Conservation (phyloP, 2,888 invertebrate species). For the Acleris sparsana region DNA sequence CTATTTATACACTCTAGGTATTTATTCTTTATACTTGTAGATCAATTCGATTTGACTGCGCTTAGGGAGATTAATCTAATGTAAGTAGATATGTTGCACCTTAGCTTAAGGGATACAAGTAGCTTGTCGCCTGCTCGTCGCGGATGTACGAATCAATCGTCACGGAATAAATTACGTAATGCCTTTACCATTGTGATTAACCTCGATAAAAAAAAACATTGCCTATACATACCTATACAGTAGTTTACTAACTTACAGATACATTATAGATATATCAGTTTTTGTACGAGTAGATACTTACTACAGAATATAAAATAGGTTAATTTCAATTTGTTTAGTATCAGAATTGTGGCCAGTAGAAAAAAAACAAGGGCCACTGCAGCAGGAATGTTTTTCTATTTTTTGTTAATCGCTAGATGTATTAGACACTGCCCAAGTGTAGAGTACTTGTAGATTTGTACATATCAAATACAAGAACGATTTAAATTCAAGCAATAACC, state of each 20-base stretch:
- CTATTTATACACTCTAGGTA: constrained; percentile 65
- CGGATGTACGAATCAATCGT: constrained; percentile 39
- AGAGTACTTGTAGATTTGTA: background rate
- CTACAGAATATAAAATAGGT: background rate
- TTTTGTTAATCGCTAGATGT: background rate
- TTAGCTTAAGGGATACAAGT: constrained; percentile 62
- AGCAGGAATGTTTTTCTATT: background rate
- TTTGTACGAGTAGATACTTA: background rate
- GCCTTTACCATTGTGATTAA: constrained; percentile 35
- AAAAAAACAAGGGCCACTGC: background rate
- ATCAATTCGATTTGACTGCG: constrained; percentile 77
- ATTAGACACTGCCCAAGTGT: background rate
- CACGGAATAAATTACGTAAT: constrained; percentile 29
- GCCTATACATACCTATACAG: constrained; percentile 24
- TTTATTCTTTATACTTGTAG: constrained; percentile 73
- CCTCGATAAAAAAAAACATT: constrained; percentile 30
- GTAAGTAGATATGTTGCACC: constrained; percentile 71
- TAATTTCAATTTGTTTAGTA: background rate
- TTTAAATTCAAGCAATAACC: background rate
- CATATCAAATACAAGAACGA: constrained; percentile 4
- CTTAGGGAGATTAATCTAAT: constrained; percentile 74
- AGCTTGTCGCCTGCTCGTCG: constrained; percentile 39
- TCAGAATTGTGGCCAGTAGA: background rate
- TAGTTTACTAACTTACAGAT: constrained; percentile 3
- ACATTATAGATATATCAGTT: no score